Evolutionary conservation across 2,888 invertebrate genomes (phyloP), one percentile per base, ranked within the genome.

Genomic region (Diaphora mendica): DNA sequence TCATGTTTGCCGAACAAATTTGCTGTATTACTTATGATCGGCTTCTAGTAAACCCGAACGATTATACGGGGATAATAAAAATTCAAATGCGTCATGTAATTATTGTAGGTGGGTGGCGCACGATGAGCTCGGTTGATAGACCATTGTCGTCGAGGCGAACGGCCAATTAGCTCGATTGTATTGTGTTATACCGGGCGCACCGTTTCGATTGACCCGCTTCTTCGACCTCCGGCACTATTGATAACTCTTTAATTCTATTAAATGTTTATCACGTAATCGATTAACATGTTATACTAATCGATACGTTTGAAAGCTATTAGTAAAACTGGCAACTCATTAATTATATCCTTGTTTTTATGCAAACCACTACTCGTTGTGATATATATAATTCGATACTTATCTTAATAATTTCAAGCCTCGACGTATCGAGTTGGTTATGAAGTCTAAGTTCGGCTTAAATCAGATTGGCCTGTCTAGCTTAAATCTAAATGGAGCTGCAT

Each of bases 141-240:
- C 80, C 76, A 88, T 85, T 86, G 85, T 79, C 77, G 82, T 82
- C 72, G 81, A 84, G 82, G 82, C 87, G 83, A 85, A 84, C 88
- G 85, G 83, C 82, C 89, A 91, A 91, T 92, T 91, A 90, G 85
- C 81, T 85, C 77, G 84, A 89, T 89, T 89, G 86, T 85, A 85
- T 81, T 85, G 88, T 82, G 86, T 81, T 81, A 82, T 84, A 82
- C 77, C 81, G 80, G 82, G 82, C 85, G 87, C 81, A 85, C 85
- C 86, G 81, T 86, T 70, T 87, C 86, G 85, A 88, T 92, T 92
- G 89, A 91, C 90, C 89, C 85, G 80, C 77, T 85, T 83, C 77
- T 85, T 83, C 86, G 83, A 89, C 88, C 87, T 87, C 78, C 78
- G 72, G 72, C 81, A 77, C 79, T 77, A 81, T 81, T 75, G 77